Conservation (phyloP, 2,888 invertebrate genomes). For the Epinotia demarniana region DNA sequence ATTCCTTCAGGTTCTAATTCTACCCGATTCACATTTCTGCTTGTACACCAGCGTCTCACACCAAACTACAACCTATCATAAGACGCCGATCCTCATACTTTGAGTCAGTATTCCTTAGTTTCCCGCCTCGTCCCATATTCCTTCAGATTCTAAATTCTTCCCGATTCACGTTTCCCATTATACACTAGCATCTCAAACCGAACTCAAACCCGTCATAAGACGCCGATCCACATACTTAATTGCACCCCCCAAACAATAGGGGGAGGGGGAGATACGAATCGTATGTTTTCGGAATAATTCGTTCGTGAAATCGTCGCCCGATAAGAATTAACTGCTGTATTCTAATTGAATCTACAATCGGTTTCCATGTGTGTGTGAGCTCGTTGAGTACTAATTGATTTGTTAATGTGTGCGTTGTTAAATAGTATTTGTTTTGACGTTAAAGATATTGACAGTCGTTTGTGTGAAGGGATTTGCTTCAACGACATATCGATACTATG, state of each 20-base stretch:
- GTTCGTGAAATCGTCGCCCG: constrained; percentile 84
- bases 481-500: neutral
- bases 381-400: constrained; percentile 47
- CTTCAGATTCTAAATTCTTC: constrained; percentile 10
- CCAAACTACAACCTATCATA: constrained; percentile 52
- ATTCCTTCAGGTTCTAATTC: neutral
- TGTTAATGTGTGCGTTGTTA: constrained; percentile 20
- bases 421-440: constrained; percentile 40
- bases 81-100: constrained; percentile 69
- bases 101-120: neutral
- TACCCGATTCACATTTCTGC: neutral
- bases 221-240: constrained; percentile 75
- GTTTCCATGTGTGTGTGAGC: constrained; percentile 67
- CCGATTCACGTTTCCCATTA: constrained; percentile 9
- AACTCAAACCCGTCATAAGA: constrained; percentile 50
- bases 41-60: constrained; percentile 45
- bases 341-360: constrained; percentile 85
- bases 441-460: constrained; percentile 15
- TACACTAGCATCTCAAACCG: constrained; percentile 50
- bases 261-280: constrained; percentile 79
- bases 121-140: neutral
- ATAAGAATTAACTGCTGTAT: constrained; percentile 83
- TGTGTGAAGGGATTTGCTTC: neutral
- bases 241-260: constrained; percentile 69
- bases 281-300: constrained; percentile 85